phyloP scores from a whole-genome alignment of 2,797 vertebrate genomes.

The Acanthis flammea region DNA sequence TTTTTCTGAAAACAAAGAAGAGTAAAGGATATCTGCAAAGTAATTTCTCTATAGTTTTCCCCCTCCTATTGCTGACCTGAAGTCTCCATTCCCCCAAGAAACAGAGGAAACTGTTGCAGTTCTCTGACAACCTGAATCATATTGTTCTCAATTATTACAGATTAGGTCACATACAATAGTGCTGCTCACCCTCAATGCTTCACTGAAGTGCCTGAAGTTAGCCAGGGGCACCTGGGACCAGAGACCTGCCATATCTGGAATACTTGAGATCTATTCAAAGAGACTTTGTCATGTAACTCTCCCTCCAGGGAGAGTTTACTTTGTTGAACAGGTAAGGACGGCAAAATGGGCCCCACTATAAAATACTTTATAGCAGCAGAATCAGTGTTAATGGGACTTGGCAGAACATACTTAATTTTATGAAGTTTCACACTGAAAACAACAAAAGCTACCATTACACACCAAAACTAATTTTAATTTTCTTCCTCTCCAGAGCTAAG shows the following conservation, averaged over 20 bases:
- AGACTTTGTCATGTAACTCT: neutral
- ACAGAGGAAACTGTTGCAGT: neutral
- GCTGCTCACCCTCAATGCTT: neutral
- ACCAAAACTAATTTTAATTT: slow-evolving; percentile 25
- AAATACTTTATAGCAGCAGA: neutral
- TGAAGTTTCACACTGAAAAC: neutral
- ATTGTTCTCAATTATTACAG: neutral
- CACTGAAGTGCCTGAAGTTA: neutral
- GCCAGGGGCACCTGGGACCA: neutral
- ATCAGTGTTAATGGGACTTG: neutral
- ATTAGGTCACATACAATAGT: neutral
- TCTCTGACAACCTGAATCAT: neutral
- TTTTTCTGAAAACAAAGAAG: neutral
- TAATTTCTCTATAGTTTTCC: neutral
- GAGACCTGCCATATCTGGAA: neutral
- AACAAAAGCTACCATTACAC: neutral
- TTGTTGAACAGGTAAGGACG: neutral
- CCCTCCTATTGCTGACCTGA: neutral
- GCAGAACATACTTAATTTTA: neutral
- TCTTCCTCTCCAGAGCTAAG: neutral
- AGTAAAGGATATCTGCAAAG: neutral
- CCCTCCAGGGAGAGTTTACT: neutral
- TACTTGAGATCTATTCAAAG: neutral
- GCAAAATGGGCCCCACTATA: neutral
- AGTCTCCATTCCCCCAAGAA: neutral